phyloP scores from a whole-genome alignment of 2,113 vertebrate genomes.

The Eudyptes chrysolophus region DNA sequence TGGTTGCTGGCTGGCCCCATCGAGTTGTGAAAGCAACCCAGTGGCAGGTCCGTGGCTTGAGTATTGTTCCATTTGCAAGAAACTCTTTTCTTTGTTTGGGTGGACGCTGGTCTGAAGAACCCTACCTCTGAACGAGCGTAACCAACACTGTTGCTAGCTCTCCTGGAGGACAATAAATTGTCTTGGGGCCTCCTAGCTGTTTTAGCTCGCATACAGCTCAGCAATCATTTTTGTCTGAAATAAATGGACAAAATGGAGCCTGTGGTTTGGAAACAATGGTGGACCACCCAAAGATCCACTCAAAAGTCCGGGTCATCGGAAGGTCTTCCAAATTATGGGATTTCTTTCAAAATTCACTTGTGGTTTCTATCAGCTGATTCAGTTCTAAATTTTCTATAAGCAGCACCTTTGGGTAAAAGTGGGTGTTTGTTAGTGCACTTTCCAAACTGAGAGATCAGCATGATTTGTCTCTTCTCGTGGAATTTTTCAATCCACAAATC shows the following conservation, averaged over 20 bases:
- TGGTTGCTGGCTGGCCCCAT: too few relatives aligned
- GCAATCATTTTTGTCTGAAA: background rate
- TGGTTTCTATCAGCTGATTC: background rate
- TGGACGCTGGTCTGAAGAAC: background rate
- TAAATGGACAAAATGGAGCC: background rate
- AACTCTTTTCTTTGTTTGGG: background rate
- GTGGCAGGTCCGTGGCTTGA: background rate
- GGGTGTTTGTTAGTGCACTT: background rate
- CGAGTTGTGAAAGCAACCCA: background rate
- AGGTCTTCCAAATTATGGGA: background rate
- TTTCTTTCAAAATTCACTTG: background rate
- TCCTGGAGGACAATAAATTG: background rate
- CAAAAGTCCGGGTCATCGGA: background rate
- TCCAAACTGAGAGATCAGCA: too few relatives aligned
- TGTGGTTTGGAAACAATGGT: background rate
- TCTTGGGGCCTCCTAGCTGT: background rate
- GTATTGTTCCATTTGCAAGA: background rate
- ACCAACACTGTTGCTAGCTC: background rate
- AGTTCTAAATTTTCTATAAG: background rate
- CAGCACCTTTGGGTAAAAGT: background rate
- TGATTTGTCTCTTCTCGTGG: background rate
- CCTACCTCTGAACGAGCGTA: background rate
- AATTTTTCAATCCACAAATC: background rate
- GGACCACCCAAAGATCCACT: background rate
- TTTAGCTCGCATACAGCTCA: background rate